Base-by-base conservation (phyloP, 2,888 invertebrate species). In the Orgyia antiqua region DNA sequence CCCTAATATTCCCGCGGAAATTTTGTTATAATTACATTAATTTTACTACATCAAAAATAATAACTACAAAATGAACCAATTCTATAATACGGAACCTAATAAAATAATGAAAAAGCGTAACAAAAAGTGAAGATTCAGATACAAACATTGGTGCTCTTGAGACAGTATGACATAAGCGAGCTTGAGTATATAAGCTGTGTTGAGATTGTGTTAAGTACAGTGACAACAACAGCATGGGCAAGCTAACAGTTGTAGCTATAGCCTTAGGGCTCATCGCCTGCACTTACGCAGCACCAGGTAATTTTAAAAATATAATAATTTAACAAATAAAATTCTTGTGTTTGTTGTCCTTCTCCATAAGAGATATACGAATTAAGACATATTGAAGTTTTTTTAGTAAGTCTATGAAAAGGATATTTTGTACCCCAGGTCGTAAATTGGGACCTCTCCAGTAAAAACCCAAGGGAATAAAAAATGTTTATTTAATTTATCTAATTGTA, bases 251-350 rank as follows among this genome's bases (percentile, higher is more conserved):
- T n/a, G 52, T 60, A 39, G 60, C 66, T 23, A 42, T 74, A 46
- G 78, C 69, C 51, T 38, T 82, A 41, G 78, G 75, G 56, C 68
- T 80, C 11, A 29, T 72, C 26, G 75, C 63, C 37, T 73, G 68
- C 58, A 59, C 59, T 7, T 61, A 58, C 48, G 77, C 76, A 24
- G 64, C 72, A 23, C 71, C 80, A 72, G 80, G 80, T 76, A 73
- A 20, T 32, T 7, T 9, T 24, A n/a, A 11, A 10, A 9, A 24
- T 24, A 6, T 6, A n/a, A n/a, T n/a, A n/a, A n/a, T n/a, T n/a
- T n/a, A n/a, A n/a, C n/a, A n/a, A n/a, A n/a, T n/a, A n/a, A n/a
- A n/a, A n/a, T n/a, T n/a, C n/a, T n/a, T n/a, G n/a, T n/a, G n/a
- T n/a, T n/a, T n/a, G n/a, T n/a, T n/a, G n/a, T n/a, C n/a, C n/a